A percentile compares a stretch with the other conserved stretches of the same genome.
These are phyloP conservation scores for Rhagophthalmus giganteus DNA, from an alignment of 2,888 invertebrate species.

Conservation along the genomic window DNA sequence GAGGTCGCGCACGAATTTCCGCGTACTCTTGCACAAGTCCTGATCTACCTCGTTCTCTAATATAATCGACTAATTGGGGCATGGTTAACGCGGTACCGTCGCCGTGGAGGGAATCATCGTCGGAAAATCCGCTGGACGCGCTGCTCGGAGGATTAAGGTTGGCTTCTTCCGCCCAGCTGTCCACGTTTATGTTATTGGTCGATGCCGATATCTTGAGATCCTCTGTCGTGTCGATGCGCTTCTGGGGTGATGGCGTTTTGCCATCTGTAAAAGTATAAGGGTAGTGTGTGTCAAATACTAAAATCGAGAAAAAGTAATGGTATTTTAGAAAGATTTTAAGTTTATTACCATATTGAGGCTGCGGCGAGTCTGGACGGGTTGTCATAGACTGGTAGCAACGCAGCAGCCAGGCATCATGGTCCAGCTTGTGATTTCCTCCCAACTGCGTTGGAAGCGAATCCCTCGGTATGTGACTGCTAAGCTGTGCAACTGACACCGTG, in stretches of 20 bases:
- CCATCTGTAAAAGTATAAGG: constrained; percentile 43
- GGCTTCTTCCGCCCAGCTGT: constrained; percentile 57
- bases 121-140: constrained; percentile 82
- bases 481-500: constrained; percentile 89
- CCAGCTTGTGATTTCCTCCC: constrained; percentile 83
- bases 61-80: constrained; percentile 74
- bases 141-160: constrained; percentile 71
- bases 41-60: constrained; percentile 74
- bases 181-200: constrained; percentile 51
- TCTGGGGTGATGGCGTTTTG: constrained; percentile 52
- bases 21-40: constrained; percentile 88
- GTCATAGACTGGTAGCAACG: constrained; percentile 71
- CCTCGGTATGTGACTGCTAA: constrained; percentile 86
- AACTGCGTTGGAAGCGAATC: constrained; percentile 86
- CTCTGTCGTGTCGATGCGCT: constrained; percentile 50
- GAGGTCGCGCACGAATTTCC: constrained; percentile 79
- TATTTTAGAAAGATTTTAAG: no score
- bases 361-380: constrained; percentile 59
- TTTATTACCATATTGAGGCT: constrained; percentile 47
- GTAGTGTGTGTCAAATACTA: background rate
- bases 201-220: constrained; percentile 57
- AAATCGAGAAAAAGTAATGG: no score
- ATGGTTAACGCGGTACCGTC: constrained; percentile 69
- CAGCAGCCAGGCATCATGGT: constrained; percentile 88
- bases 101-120: constrained; percentile 83